Evolutionary conservation across 2,888 invertebrate species (phyloP), one percentile per base, ranked within the genome.

Genomic region (Agrochola lychnidis): DNA sequence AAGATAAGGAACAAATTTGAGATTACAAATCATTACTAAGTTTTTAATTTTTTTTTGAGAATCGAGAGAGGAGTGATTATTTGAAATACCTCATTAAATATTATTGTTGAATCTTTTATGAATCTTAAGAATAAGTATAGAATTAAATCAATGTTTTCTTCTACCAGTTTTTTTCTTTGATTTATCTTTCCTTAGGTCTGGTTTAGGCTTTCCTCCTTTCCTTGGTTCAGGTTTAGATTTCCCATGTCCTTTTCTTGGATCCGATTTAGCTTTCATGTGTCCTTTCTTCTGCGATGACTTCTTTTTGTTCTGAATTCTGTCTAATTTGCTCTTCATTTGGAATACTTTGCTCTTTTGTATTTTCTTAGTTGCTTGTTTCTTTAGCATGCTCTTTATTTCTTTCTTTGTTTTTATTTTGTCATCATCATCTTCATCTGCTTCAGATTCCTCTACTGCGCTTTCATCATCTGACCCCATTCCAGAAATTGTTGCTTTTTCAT

Each of bases 281-380:
- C 91, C 90, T 87, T 95, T 95, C 89, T 95, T 96, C 79, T 95
- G 94, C 57, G 91, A 92, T 0, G 97, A 97, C 90, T 97, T 97
- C 92, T 98, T 98, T 87, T 97, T 98, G 90, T 98, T 98, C 85
- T 97, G 97, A 70, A 97, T 95, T 83, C 97, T 97, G 80, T 98
- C 98, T 45, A 98, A 89, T 91, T 97, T 98, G 87, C 97, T 98
- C 90, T 98, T 98, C 94, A 97, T 97, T 95, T 98, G 98, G 89
- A 98, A 98, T 0, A 97, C 97, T 97, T 98, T 98, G 90, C 98
- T 98, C 85, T 98, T 98, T 90, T 98, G 97, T 25, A 98, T 97
- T 91, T 97, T 97, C 88, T 98, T 98, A 0, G 98, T 97, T 0
- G 98, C 98, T 91, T 98, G 97, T 83, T 97, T 97, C 89, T 98